Evolutionary conservation across 2,888 invertebrate species (phyloP), one percentile per base, ranked within the genome.

Genomic region (Nomada fucata): DNA sequence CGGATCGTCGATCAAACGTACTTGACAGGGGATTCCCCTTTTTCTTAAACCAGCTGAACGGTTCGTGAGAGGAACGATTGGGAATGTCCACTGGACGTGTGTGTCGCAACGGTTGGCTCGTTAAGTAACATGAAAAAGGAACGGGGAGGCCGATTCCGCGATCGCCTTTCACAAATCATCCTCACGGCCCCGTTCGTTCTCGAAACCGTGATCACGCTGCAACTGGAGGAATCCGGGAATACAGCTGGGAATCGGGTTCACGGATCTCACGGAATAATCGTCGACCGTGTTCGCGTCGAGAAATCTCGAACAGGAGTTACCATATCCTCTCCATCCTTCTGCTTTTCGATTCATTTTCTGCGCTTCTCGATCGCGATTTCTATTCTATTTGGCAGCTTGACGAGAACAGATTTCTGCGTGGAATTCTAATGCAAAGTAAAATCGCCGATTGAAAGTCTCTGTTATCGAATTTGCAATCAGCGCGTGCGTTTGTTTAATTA

Each of bases 71-170:
- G n/a, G 18, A 15, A 55, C 71, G 82, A 80, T 76, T 85, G 52
- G 67, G 83, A 78, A 78, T 76, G 84, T 76, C 71, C 77, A 78
- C 67, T 73, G 55, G 65, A 42, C 15, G 50, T 53, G 26, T 74
- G 71, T 85, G 82, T 84, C 72, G 85, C 73, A 88, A 87, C 70
- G 61, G 75, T 74, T 59, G 47, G 61, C 76, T 63, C 61, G 88
- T 88, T 85, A 85, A 84, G 88, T 82, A 88, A 88, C 68, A 77
- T 78, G 74, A 78, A 79, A 79, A 79, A 83, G 71, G 86, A 88
- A 80, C 78, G 85, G 71, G 78, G 36, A 63, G 47, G 26, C 63
- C 65, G 79, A 79, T 76, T 63, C 65, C 75, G 5, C 55, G 76
- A 63, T 73, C 80, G 76, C 86, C 87, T 88, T 88, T 88, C 87